Conservation (phyloP, 2,113 vertebrate genomes). For the Lampris megalopsis region DNA sequence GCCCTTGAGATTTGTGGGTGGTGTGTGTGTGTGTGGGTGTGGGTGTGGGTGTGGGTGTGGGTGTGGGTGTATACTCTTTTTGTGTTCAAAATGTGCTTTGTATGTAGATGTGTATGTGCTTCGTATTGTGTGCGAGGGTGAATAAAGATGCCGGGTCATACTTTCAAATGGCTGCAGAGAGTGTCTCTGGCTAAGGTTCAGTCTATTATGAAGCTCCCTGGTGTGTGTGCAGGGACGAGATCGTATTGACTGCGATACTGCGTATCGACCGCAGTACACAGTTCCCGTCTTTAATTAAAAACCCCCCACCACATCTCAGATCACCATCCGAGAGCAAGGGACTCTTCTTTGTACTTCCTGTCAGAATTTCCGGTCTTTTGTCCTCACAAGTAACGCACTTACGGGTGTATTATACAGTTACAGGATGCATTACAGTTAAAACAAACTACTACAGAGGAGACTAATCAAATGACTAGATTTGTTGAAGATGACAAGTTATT, state of each 20-base stretch:
- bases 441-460: neutral
- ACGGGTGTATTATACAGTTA: neutral
- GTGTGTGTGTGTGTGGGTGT: neutral
- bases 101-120: too few species aligned
- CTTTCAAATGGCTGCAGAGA: slow-evolving; percentile 5
- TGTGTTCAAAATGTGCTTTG: too few species aligned
- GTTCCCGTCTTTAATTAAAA: slow-evolving; percentile 35
- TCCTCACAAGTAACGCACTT: neutral
- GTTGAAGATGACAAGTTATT: too few species aligned
- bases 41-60: slow-evolving; percentile 5
- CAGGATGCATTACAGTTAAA: neutral
- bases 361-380: neutral
- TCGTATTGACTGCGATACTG: neutral
- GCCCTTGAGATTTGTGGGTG: slow-evolving; percentile 11
- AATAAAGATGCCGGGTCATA: slow-evolving; percentile 31
- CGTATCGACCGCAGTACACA: neutral
- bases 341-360: slow-evolving; percentile 38
- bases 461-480: neutral
- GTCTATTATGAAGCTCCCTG: slow-evolving; percentile 48
- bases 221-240: slow-evolving; percentile 26
- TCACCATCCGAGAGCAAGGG: slow-evolving; percentile 13
- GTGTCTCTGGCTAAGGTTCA: slow-evolving; percentile 19
- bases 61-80: neutral
- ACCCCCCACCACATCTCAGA: slow-evolving; percentile 1
- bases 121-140: neutral